Conservation (phyloP, 2,888 invertebrate species). For the Lypha dubia region DNA sequence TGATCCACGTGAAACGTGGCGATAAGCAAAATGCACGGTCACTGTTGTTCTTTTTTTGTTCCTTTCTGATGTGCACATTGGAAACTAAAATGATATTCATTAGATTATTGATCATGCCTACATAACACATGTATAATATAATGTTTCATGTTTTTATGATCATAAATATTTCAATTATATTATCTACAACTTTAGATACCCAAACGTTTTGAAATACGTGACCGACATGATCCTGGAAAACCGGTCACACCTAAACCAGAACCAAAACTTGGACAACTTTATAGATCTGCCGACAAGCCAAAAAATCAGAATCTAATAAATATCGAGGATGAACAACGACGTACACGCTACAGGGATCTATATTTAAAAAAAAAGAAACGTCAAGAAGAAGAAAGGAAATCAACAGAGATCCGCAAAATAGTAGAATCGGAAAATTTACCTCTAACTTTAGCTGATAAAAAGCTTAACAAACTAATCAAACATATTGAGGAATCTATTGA, state of each 20-base stretch:
- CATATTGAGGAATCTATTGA: conserved; percentile 77
- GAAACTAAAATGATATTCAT: too few relatives aligned
- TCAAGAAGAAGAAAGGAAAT: conserved; percentile 61
- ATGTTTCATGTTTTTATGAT: too few relatives aligned
- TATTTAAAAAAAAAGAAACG: conserved; percentile 76
- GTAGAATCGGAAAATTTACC: conserved; percentile 71
- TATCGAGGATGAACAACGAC: conserved; percentile 75
- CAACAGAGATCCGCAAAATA: conserved; percentile 50
- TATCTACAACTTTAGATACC: conserved; percentile 58
- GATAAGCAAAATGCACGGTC: too few relatives aligned
- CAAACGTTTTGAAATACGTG: conserved; percentile 55
- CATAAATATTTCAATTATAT: background rate
- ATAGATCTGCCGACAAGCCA: conserved; percentile 78
- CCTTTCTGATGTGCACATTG: too few relatives aligned
- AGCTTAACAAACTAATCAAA: conserved; percentile 74
- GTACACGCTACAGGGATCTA: conserved; percentile 78
- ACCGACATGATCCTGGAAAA: conserved; percentile 45
- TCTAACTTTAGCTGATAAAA: conserved; percentile 75
- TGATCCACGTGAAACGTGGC: too few relatives aligned
- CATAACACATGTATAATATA: too few relatives aligned
- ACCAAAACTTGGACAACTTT: conserved; percentile 74
- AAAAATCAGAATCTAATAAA: conserved; percentile 74
- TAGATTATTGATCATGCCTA: too few relatives aligned
- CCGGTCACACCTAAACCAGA: conserved; percentile 12
- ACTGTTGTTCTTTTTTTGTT: too few relatives aligned